Conservation (phyloP, 2,888 invertebrate species). For the Microplitis manilae region DNA sequence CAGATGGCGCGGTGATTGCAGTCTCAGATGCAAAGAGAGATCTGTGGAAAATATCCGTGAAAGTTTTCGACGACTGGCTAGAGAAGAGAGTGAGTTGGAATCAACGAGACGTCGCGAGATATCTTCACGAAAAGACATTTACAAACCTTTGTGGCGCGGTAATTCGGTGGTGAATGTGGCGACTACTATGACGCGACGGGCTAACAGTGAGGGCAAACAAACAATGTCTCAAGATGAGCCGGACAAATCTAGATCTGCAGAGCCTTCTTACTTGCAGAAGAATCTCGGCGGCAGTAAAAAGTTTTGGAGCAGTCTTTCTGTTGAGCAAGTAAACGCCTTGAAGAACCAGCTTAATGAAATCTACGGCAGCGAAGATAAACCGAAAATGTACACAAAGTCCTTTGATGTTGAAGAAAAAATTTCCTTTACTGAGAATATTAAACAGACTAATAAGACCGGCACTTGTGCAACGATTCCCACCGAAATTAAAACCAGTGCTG, state of each 20-base stretch:
- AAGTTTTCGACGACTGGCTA: constrained; percentile 79
- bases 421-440: background rate
- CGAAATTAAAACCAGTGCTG: constrained; percentile 6
- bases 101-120: constrained; percentile 70
- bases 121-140: constrained; percentile 77
- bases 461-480: background rate
- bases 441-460: constrained; percentile 3
- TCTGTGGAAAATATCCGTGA: constrained; percentile 90
- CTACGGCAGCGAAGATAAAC: constrained; percentile 77
- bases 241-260: constrained; percentile 66
- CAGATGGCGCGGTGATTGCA: constrained; percentile 83
- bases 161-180: constrained; percentile 87
- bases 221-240: constrained; percentile 56
- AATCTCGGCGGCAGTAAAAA: constrained; percentile 80
- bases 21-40: constrained; percentile 86
- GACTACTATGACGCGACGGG: constrained; percentile 78
- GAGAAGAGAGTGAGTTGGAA: constrained; percentile 73
- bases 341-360: constrained; percentile 87
- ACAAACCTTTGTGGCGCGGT: constrained; percentile 88
- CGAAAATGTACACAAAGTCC: constrained; percentile 43
- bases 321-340: constrained; percentile 86
- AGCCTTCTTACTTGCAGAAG: constrained; percentile 71
- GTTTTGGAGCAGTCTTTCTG: constrained; percentile 87
- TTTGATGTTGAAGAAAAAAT: constrained; percentile 27
- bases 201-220: constrained; percentile 70